phyloP scores from a whole-genome alignment of 37 sponge, comb jelly and placozoan genomes.

The Spongilla lacustris region DNA sequence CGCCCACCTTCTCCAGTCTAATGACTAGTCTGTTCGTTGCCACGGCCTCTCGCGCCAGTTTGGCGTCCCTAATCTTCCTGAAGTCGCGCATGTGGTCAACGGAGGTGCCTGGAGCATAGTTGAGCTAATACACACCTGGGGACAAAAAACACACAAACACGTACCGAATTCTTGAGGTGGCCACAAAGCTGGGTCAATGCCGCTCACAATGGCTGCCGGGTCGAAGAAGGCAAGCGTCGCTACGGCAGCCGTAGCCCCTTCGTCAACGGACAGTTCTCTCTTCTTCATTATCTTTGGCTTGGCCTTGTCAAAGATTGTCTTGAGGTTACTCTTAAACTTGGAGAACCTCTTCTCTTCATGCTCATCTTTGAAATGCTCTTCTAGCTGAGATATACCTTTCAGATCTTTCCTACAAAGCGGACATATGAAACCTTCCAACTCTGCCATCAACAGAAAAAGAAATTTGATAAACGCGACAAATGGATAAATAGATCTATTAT shows the following conservation, averaged over 20 bases:
- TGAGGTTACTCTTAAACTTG: conserved; percentile 41
- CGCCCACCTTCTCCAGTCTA: conserved; percentile 71
- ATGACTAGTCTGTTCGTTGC: conserved; percentile 73
- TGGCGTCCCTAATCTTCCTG: conserved; percentile 23
- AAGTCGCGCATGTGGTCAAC: conserved; percentile 40
- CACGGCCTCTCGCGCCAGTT: conserved; percentile 26
- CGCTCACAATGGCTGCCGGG: conserved; percentile 46
- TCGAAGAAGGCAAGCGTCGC: not conserved
- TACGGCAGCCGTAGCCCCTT: not conserved
- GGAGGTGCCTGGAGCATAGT: not conserved
- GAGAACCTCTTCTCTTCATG: conserved; percentile 26
- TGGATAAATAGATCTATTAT: too few relatives aligned
- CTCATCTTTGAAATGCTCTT: conserved; percentile 62
- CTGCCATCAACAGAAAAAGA: conserved; percentile 51
- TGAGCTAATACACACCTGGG: too few relatives aligned
- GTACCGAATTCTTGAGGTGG: conserved; percentile 66
- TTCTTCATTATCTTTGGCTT: conserved; percentile 49
- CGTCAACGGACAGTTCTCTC: not conserved
- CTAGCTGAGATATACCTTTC: conserved; percentile 32
- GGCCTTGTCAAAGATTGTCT: conserved; percentile 59
- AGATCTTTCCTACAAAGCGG: conserved; percentile 66
- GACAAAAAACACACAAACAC: not conserved
- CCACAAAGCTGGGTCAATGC: conserved; percentile 51
- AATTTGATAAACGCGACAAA: too few relatives aligned
- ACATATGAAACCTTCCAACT: conserved; percentile 80